phyloP scores from a whole-genome alignment of 1,140 invertebrate genomes.

The Orchesella cincta region DNA sequence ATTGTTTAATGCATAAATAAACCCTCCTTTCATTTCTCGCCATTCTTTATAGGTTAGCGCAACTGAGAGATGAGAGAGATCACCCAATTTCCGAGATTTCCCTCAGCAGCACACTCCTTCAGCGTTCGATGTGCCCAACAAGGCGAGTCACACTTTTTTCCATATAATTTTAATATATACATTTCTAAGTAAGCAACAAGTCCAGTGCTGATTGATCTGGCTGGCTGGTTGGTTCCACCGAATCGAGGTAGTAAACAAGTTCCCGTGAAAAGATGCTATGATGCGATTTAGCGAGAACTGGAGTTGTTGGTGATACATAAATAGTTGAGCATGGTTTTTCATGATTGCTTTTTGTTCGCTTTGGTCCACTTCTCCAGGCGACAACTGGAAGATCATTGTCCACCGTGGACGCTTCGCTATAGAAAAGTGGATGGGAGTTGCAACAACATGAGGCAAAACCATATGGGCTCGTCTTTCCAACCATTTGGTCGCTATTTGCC shows the following conservation, averaged over 20 bases:
- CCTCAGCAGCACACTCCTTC: constrained; percentile 33
- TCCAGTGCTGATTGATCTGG: no score
- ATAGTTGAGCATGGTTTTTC: no score
- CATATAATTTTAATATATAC: no score
- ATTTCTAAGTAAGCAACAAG: no score
- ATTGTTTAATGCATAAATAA: neutral
- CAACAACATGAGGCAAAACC: constrained; percentile 75
- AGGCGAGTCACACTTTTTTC: constrained; percentile 43
- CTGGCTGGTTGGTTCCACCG: no score
- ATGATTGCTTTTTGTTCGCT: no score
- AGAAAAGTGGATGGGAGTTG: constrained; percentile 80
- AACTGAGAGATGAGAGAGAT: constrained; percentile 48
- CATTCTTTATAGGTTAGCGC: constrained; percentile 39
- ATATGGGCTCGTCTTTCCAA: constrained; percentile 72
- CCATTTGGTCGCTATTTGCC: constrained; percentile 78
- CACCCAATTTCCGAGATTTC: constrained; percentile 42
- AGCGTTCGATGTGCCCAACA: constrained; percentile 44
- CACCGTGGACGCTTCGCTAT: constrained; percentile 60
- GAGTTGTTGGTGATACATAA: no score
- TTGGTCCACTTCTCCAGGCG: no score
- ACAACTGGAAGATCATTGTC: constrained; percentile 40
- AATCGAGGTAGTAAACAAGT: no score
- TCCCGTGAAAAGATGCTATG: no score
- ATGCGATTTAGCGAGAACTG: no score
- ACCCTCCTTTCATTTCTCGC: neutral